Evolutionary conservation across 2,113 vertebrate species (phyloP), one percentile per base, ranked within the genome.

Genomic region (Indicator indicator): DNA sequence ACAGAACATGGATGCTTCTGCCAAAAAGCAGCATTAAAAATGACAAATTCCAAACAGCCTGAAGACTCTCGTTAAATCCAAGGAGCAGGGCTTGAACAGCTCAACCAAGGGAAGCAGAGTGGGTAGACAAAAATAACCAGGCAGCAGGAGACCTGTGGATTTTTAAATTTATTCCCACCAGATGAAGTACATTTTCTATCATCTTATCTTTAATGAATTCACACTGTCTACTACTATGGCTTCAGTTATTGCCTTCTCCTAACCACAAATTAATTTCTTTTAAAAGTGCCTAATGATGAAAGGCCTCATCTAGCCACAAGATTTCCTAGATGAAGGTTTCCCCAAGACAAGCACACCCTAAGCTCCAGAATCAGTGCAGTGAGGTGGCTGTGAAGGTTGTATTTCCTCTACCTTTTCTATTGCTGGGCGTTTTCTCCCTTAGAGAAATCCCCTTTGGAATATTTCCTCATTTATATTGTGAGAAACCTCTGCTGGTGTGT

Each of bases 21-120:
- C 92, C 95, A 97, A 95, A 95, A 97, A 91, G 54, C 91, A 93
- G 86, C 95, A 95, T 95, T 97, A 96, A 95, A 95, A 95, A 95
- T 90, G 92, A 93, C 92, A 97, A 94, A 96, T 95, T 93, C 93
- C 86, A 97, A 97, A 95, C 88, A 94, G 90, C 72, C 93, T 73
- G 70, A 95, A 95, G 70, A 93, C 50, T 93, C 87, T 89, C 1
- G 33, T 92, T 95, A 91, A 95, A 95, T 83, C 85, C 85, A 86
- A 86, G 84, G 54, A 94, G 42, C 12, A 13, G 33, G 74, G 64
- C 73, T 93, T 93, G 68, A 94, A 65, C 67, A 92, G 85, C 86
- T 91, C 88, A 91, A 81, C 79, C 72, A 86, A 74, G 62, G 62
- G 38, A 93, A 75, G 67, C 20, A 58, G 56, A 93, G 20, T 7